Conservation (phyloP, 2,113 vertebrate genomes). For the Aspidoscelis tigris region DNA sequence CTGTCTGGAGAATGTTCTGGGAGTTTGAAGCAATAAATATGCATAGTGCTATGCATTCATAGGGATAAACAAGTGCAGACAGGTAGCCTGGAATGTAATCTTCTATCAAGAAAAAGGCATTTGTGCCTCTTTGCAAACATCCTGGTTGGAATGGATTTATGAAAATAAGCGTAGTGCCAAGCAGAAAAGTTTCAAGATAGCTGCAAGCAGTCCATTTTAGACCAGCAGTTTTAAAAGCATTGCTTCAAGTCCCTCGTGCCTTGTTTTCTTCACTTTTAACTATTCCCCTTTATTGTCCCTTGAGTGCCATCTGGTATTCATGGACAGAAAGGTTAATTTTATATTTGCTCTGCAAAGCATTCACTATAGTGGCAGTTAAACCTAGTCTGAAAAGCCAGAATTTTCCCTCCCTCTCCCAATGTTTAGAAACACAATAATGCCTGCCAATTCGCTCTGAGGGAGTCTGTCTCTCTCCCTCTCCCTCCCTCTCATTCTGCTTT, state of each 20-base stretch:
- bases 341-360: slow-evolving; percentile 55
- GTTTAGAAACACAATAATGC: slow-evolving; percentile 70
- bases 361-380: slow-evolving; percentile 58
- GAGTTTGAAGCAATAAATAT: accelerated
- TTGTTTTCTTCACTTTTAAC: background rate
- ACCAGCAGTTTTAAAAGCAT: slow-evolving; percentile 41
- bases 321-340: slow-evolving; percentile 52
- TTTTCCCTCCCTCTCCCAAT: slow-evolving; percentile 66
- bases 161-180: slow-evolving; percentile 40
- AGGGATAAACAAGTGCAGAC: slow-evolving; percentile 3
- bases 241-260: accelerated
- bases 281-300: slow-evolving; percentile 37
- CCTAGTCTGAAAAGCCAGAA: slow-evolving; percentile 55
- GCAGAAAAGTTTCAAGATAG: accelerated
- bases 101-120: slow-evolving; percentile 45
- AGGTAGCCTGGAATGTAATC: accelerated
- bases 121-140: slow-evolving; percentile 39
- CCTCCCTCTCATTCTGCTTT: background rate
- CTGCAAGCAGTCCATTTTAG: slow-evolving; percentile 28
- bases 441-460: slow-evolving; percentile 62
- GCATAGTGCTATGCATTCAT: accelerated
- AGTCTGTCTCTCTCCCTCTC: background rate
- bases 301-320: slow-evolving; percentile 37
- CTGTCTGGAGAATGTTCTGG: background rate
- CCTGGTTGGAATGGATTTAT: slow-evolving; percentile 37